phyloP scores from a whole-genome alignment of 2,888 invertebrate genomes.

The Cheilosia soror region DNA sequence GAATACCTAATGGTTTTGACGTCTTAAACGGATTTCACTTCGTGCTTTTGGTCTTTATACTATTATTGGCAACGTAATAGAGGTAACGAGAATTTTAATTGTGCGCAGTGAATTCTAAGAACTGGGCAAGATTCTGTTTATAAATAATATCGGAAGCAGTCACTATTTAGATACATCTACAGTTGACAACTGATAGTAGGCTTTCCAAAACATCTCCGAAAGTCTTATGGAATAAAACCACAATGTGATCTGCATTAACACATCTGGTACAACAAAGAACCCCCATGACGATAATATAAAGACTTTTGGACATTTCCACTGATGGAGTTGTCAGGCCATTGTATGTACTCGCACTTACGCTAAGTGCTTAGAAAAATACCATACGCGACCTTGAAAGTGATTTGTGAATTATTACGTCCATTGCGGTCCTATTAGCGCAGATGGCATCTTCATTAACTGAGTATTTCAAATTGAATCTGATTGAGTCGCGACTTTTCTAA shows the following conservation, averaged over 20 bases:
- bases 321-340: not conserved
- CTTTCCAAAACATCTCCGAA: not conserved
- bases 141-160: not conserved
- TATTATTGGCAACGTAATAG: not conserved
- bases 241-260: constrained; percentile 2
- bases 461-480: not conserved
- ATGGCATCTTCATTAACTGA: not conserved
- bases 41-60: constrained; percentile 13
- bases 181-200: too few relatives aligned
- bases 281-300: not conserved
- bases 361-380: constrained; percentile 17
- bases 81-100: constrained; percentile 11
- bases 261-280: constrained; percentile 1
- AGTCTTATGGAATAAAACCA: not conserved
- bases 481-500: constrained; percentile 16
- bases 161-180: too few relatives aligned
- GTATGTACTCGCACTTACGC: not conserved
- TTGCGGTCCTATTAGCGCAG: constrained; percentile 16
- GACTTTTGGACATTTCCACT: constrained; percentile 15
- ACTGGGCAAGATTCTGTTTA: not conserved
- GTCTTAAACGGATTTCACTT: constrained; percentile 41
- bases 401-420: not conserved
- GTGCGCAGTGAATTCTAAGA: constrained; percentile 22
- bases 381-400: constrained; percentile 9
- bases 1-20: constrained; percentile 53